Base-by-base conservation (phyloP, 1,140 invertebrate genomes). In the Drosophila kanapiae region DNA sequence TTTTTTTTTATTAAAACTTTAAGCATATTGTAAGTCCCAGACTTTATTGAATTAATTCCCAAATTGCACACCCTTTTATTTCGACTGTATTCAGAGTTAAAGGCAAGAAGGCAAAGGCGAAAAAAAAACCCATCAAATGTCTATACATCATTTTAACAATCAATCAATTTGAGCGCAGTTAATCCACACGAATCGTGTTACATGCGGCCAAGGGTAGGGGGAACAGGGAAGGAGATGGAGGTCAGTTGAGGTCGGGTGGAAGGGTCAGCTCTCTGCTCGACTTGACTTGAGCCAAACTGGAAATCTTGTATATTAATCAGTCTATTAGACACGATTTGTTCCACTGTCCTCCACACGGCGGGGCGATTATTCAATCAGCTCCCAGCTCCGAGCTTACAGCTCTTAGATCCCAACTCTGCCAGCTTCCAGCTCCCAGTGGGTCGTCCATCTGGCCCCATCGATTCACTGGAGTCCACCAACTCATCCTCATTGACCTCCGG, bases 231-330 rank as follows among this genome's bases (percentile, higher is more conserved):
- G 58, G 45, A 16, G 45, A n/a, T 16, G 53, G 35, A 78, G 75
- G 23, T 27, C 59, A 23, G 42, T 59, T 8, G 18, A 8, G 16
- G 61, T 8, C 31, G 47, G 31, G n/a, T 27, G n/a, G 10, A 35
- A 31, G 70, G 40, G 49, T 57, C 56, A 65, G 71, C 71, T 75
- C 53, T 37, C 33, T 56, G 60, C 23, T 60, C 35, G 78, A 80
- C 68, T 80, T 64, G 80, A 82, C 79, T 87, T 77, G 71, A 70
- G 75, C 65, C 63, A 70, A 82, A 70, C 71, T 83, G 85, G 62
- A 88, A 87, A 84, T 87, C 84, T 87, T 80, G 80, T 77, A 88
- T 88, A 90, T 88, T 90, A 88, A 88, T 90, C 84, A 88, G 84
- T 88, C 84, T 88, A 88, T 90, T 88, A 88, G 84, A 88, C 78